Evolutionary conservation across 1,140 invertebrate genomes (phyloP).

Genomic region (Tribolium castaneum): DNA sequence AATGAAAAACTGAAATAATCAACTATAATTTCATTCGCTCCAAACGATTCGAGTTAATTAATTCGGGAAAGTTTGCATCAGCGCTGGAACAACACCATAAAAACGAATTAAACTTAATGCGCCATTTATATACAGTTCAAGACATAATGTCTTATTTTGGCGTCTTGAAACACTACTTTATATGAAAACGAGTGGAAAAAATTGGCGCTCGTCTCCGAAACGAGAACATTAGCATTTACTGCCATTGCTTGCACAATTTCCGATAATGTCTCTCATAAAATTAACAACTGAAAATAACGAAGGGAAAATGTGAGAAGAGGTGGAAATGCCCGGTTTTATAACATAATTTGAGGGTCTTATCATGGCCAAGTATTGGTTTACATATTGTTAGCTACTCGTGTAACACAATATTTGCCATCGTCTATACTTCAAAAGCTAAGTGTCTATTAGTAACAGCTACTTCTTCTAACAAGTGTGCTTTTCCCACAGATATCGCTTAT

Average conservation of each 20-base stretch:
- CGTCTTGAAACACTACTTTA: constrained; percentile 37
- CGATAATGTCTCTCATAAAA: constrained; percentile 17
- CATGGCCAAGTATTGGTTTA: constrained; percentile 51
- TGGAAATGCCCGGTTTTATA: background rate
- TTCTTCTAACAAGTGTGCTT: constrained; percentile 54
- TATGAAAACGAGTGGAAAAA: constrained; percentile 39
- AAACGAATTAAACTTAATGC: constrained; percentile 28
- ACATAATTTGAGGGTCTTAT: constrained; percentile 29
- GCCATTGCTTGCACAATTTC: constrained; percentile 7
- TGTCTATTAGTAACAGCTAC: constrained; percentile 61
- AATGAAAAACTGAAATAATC: constrained; percentile 31
- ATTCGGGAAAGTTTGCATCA: background rate
- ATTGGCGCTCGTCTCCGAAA: constrained; percentile 27
- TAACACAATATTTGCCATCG: constrained; percentile 58
- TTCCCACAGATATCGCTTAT: constrained; percentile 43
- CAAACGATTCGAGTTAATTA: background rate
- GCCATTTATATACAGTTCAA: constrained; percentile 26
- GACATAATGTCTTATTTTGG: constrained; percentile 32
- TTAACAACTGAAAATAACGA: constrained; percentile 3
- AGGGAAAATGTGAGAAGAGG: background rate
- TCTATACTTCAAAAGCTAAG: constrained; percentile 56
- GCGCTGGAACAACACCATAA: background rate
- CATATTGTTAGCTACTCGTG: constrained; percentile 58
- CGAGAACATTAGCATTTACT: constrained; percentile 45
- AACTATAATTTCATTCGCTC: constrained; percentile 18